phyloP scores from a whole-genome alignment of 2,888 invertebrate species.

The Ditula angustiorana region DNA sequence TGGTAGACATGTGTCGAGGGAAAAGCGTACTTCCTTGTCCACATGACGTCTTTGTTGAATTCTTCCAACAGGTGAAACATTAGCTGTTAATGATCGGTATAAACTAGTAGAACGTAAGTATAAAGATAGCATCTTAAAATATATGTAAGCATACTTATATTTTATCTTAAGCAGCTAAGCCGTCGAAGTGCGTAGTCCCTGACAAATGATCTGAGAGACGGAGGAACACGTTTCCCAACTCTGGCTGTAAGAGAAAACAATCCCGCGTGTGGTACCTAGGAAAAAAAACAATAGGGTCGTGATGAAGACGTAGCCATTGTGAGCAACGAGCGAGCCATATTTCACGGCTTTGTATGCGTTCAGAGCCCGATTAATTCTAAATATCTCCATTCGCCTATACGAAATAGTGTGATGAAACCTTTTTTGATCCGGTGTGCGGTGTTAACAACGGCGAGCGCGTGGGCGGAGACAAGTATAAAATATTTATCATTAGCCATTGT shows the following conservation, averaged over 20 bases:
- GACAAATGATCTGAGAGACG: constrained; percentile 72
- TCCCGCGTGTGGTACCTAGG: constrained; percentile 75
- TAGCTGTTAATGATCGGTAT: constrained; percentile 5
- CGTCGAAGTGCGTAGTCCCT: constrained; percentile 51
- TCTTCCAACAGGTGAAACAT: constrained; percentile 9
- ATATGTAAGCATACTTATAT: constrained; percentile 44
- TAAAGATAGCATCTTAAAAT: constrained; percentile 24
- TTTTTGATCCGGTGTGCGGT: constrained; percentile 66
- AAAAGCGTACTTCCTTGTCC: constrained; percentile 22
- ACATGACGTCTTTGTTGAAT: constrained; percentile 2
- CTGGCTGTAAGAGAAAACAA: constrained; percentile 78
- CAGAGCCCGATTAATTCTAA: constrained; percentile 83
- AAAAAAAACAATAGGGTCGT: constrained; percentile 83
- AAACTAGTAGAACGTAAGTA: constrained; percentile 1
- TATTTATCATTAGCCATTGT: constrained; percentile 48
- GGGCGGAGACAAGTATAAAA: constrained; percentile 59
- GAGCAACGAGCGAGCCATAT: constrained; percentile 81
- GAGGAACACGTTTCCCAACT: constrained; percentile 78
- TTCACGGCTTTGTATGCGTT: constrained; percentile 83
- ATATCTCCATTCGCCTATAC: constrained; percentile 83
- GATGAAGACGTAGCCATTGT: constrained; percentile 86
- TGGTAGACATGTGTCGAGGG: constrained; percentile 17
- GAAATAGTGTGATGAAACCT: constrained; percentile 81
- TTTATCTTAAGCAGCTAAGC: constrained; percentile 55
- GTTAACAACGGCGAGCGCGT: constrained; percentile 67